These are phyloP conservation scores for Dryoscopus gambensis DNA, from an alignment of 2,113 vertebrate species.

Conservation along the genomic window DNA sequence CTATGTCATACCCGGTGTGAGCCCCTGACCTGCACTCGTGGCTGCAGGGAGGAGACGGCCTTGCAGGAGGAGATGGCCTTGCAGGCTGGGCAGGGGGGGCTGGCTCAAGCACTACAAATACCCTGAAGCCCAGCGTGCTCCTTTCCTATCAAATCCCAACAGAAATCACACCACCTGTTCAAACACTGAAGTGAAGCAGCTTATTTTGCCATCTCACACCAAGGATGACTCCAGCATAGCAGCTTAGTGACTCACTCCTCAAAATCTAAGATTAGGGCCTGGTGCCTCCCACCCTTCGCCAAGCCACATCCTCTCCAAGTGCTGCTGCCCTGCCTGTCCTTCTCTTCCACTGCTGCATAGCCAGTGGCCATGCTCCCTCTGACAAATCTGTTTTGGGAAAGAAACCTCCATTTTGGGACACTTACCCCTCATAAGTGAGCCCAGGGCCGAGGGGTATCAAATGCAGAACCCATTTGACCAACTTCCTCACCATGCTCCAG, in stretches of 20 bases:
- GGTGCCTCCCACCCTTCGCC: accelerated
- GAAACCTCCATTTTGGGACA: neutral
- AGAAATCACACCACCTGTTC: neutral
- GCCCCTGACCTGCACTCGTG: neutral
- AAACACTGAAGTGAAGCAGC: neutral
- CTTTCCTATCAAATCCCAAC: neutral
- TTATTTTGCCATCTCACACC: neutral
- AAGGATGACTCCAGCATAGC: neutral
- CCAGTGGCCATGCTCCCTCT: neutral
- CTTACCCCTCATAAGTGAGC: neutral
- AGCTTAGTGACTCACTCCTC: slow-evolving; percentile 23
- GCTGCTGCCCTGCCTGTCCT: neutral
- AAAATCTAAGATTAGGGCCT: neutral
- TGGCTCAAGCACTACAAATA: neutral
- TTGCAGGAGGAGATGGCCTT: neutral
- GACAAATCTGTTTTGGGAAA: neutral
- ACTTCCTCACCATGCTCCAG: accelerated
- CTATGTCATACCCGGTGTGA: neutral
- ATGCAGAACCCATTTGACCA: neutral
- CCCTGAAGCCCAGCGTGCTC: neutral
- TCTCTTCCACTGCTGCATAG: neutral
- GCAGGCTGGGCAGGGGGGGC: neutral
- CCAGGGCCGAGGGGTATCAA: neutral
- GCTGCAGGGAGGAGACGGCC: neutral
- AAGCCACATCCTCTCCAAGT: neutral